Conservation (phyloP, 2,797 vertebrate genomes). For the Pyrocephalus nanus region DNA sequence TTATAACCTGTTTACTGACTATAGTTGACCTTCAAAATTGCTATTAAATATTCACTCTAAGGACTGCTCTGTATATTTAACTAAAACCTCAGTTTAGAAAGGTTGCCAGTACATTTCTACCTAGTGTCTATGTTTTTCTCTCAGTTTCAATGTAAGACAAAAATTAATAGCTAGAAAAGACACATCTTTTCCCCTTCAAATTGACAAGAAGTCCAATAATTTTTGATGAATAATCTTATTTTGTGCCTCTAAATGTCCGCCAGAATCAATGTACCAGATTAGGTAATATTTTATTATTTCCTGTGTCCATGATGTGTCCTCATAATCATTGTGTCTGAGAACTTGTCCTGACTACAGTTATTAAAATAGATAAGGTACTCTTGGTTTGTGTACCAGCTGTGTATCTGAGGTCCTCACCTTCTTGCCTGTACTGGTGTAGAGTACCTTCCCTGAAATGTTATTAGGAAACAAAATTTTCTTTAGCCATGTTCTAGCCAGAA, state of each 20-base stretch:
- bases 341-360: background rate
- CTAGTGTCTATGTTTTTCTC: background rate
- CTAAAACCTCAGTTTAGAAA: conserved; percentile 13
- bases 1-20: conserved; percentile 59
- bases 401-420: background rate
- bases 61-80: conserved; percentile 42
- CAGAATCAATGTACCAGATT: background rate
- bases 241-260: background rate
- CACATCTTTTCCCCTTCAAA: background rate
- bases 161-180: background rate
- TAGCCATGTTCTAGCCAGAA: background rate
- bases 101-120: background rate
- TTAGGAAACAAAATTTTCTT: background rate
- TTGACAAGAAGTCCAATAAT: background rate
- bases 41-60: conserved; percentile 50
- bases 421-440: background rate
- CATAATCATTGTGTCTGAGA: background rate
- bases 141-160: background rate
- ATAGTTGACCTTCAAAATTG: conserved; percentile 51
- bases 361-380: background rate
- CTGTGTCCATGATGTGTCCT: background rate
- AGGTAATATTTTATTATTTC: background rate
- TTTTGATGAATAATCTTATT: background rate
- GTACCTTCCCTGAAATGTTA: background rate
- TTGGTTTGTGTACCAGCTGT: background rate